Evolutionary conservation across 1,140 invertebrate genomes (phyloP), one percentile per base, ranked within the genome.

Genomic region (Aphidius gifuensis): DNA sequence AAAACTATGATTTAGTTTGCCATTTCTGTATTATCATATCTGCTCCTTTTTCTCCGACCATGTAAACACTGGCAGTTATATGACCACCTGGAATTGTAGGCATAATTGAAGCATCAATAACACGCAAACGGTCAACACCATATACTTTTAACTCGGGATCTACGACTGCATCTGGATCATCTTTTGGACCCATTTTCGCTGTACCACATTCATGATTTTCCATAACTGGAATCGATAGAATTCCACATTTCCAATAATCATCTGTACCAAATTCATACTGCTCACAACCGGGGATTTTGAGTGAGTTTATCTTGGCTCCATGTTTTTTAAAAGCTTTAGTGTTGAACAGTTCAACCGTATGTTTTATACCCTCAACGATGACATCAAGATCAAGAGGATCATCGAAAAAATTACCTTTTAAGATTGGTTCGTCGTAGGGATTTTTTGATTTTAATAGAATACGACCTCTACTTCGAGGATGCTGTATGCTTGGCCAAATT

Each of bases 31-130:
- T 85, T 82, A 94, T 90, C 67, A 94, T 77, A 80, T 94, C 92
- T 0, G 91, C 84, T 3, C 89, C 92, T 77, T 92, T 93, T 71
- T 94, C 92, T 1, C 84, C 92, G 42, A 94, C 92, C 92, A 93
- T 93, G 46, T 94, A 91, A 8, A 86, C 85, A 5, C 92, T 89
- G 0, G 91, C 92, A 77, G 93, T 93, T 0, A 92, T 93, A 69
- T 94, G 93, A 4, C 92, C 92, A 65, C 85, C 73, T 6, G 83
- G 83, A 61, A 94, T 92, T 0, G 88, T 90, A 0, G 93, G 93
- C 92, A 95, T 94, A 60, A 95, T 90, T 58, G 91, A 93, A 5
- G 91, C 92, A 74, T 95, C 93, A 49, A 93, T 90, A 11, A 96
- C 92, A 48, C 93, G 82, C 5, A 95, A 78, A 21, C 90, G 88